Evolutionary conservation across 2,797 vertebrate genomes (phyloP).

Genomic region (Melanotaenia nigrans): DNA sequence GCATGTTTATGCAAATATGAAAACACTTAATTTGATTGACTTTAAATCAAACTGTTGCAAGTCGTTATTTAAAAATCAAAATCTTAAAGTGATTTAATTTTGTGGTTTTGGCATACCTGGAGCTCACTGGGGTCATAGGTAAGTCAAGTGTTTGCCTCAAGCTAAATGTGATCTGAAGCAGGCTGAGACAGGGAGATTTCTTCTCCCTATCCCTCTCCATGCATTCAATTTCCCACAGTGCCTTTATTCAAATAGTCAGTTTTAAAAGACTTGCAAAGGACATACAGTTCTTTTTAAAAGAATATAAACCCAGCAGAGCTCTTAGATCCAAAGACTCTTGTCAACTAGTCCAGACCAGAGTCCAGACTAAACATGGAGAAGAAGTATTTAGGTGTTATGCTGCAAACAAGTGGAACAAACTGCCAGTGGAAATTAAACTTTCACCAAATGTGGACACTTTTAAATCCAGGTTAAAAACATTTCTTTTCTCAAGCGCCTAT

Average conservation of each 20-base stretch:
- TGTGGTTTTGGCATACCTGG: conserved; percentile 56
- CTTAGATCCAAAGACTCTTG: too few species aligned
- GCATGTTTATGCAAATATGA: conserved; percentile 23
- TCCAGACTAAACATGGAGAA: too few species aligned
- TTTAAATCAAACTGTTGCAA: conserved; percentile 36
- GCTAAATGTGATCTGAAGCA: conserved; percentile 18
- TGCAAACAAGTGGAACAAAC: too few species aligned
- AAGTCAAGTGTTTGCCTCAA: conserved; percentile 36
- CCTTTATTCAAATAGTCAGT: not conserved
- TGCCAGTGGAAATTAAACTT: too few species aligned
- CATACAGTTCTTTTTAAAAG: not conserved
- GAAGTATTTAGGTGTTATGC: too few species aligned
- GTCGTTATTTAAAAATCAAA: conserved; percentile 27
- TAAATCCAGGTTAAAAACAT: too few species aligned
- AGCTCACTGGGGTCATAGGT: conserved; percentile 44
- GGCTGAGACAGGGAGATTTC: conserved; percentile 14
- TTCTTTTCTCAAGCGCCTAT: too few species aligned
- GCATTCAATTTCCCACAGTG: not conserved
- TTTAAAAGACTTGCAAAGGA: not conserved
- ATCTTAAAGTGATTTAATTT: conserved; percentile 22
- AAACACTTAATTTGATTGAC: conserved; percentile 39
- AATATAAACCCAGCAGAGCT: too few species aligned
- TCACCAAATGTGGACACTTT: too few species aligned
- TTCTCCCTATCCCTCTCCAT: conserved; percentile 2
- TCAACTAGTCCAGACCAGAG: too few species aligned